phyloP scores from a whole-genome alignment of 2,113 vertebrate species.

The Hydrochoerus hydrochaeris region DNA sequence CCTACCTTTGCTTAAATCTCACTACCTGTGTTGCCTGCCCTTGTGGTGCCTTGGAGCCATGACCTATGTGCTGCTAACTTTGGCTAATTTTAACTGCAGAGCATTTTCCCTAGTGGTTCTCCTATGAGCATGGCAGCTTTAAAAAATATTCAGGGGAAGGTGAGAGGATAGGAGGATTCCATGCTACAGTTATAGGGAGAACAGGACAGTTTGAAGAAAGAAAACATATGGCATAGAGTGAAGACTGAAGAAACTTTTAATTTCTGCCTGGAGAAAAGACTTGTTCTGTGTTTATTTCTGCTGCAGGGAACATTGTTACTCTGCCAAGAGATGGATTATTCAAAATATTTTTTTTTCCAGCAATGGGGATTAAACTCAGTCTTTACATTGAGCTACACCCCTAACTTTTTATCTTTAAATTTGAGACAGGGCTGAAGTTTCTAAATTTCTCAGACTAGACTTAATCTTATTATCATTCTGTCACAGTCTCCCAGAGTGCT shows the following conservation, averaged over 20 bases:
- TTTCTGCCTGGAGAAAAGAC: background rate
- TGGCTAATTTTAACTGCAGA: slow-evolving; percentile 53
- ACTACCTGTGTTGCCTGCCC: background rate
- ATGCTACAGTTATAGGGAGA: slow-evolving; percentile 36
- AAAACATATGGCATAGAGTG: slow-evolving; percentile 38
- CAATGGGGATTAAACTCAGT: background rate
- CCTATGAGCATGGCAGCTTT: slow-evolving; percentile 29
- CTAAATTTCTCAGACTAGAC: background rate
- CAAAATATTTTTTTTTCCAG: background rate
- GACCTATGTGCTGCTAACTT: slow-evolving; percentile 34
- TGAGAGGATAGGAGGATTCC: background rate
- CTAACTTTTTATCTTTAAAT: background rate
- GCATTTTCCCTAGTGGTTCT: slow-evolving; percentile 25
- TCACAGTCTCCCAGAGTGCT: background rate
- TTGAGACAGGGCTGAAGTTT: background rate
- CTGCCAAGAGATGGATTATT: background rate
- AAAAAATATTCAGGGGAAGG: slow-evolving; percentile 25
- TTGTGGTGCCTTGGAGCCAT: background rate
- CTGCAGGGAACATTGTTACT: background rate
- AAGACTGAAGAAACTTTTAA: background rate
- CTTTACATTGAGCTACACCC: background rate
- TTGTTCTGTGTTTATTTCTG: slow-evolving; percentile 32
- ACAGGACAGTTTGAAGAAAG: background rate
- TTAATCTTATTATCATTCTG: background rate
- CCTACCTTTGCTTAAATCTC: slow-evolving; percentile 44